phyloP scores from a whole-genome alignment of 1,140 invertebrate species.

The Plectrocnemia conspersa region DNA sequence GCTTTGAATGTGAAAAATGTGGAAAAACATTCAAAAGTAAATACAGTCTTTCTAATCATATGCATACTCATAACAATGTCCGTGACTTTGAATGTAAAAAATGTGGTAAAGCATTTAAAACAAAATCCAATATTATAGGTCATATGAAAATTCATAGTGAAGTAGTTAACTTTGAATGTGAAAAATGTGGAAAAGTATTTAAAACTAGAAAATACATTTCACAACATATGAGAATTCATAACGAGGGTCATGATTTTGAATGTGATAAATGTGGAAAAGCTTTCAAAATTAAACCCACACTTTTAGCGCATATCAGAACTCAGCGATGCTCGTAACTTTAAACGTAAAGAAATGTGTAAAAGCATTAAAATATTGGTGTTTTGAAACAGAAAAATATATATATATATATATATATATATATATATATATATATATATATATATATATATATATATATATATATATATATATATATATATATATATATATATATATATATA shows the following conservation, averaged over 20 bases:
- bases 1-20: too few relatives aligned
- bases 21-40: too few relatives aligned
- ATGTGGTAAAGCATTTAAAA: too few relatives aligned
- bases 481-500: conserved; percentile 4
- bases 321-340: conserved; percentile 20
- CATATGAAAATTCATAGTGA: too few relatives aligned
- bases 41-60: too few relatives aligned
- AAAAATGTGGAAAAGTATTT: too few relatives aligned
- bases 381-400: background rate
- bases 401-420: background rate
- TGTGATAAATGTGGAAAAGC: background rate
- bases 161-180: too few relatives aligned
- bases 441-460: conserved; percentile 6
- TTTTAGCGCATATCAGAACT: background rate
- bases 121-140: too few relatives aligned
- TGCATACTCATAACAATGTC: too few relatives aligned
- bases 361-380: background rate
- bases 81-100: too few relatives aligned
- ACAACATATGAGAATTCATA: conserved; percentile 8
- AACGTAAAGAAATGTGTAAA: conserved; percentile 21
- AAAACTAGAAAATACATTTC: too few relatives aligned
- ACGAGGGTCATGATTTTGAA: conserved; percentile 13
- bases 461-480: conserved; percentile 12
- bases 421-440: conserved; percentile 6
- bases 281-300: background rate